Evolutionary conservation across 2,888 invertebrate species (phyloP).

Genomic region (Microctonus brassicae): DNA sequence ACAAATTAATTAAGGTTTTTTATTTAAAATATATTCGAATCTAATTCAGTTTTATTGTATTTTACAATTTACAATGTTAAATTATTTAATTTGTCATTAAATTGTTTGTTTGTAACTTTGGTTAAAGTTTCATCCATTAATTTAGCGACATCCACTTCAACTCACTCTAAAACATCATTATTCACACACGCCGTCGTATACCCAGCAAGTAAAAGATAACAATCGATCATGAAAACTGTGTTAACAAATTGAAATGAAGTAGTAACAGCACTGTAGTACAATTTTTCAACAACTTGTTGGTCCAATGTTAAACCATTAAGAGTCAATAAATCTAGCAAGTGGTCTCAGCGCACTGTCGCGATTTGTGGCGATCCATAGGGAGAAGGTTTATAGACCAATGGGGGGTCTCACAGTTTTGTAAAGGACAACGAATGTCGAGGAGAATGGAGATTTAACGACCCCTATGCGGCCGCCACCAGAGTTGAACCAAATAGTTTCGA

Average conservation of each 20-base stretch:
- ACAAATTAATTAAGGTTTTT: no score
- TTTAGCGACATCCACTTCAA: not conserved
- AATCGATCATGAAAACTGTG: conserved; percentile 8
- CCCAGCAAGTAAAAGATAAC: not conserved
- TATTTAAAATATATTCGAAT: no score
- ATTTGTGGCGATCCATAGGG: conserved; percentile 45
- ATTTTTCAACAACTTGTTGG: conserved; percentile 69
- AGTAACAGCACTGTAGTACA: conserved; percentile 32
- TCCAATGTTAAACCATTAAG: conserved; percentile 64
- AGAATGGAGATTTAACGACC: conserved; percentile 53
- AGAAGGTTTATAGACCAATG: conserved; percentile 63
- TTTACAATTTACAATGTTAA: no score
- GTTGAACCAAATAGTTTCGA: conserved; percentile 36
- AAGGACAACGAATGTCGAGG: conserved; percentile 37
- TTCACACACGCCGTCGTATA: not conserved
- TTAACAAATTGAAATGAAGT: conserved; percentile 22
- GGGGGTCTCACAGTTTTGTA: conserved; percentile 40
- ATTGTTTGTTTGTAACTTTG: not conserved
- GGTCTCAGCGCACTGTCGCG: conserved; percentile 38
- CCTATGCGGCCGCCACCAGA: conserved; percentile 40
- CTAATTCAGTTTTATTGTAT: no score
- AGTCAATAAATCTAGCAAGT: conserved; percentile 61
- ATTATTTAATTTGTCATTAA: no score
- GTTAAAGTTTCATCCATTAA: not conserved
- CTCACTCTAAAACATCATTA: not conserved